Percentiles rank a stretch among this genome's conserved stretches.
These are phyloP conservation scores for Hirundo rustica DNA, from an alignment of 2,797 vertebrate species.

Conservation along the genomic window DNA sequence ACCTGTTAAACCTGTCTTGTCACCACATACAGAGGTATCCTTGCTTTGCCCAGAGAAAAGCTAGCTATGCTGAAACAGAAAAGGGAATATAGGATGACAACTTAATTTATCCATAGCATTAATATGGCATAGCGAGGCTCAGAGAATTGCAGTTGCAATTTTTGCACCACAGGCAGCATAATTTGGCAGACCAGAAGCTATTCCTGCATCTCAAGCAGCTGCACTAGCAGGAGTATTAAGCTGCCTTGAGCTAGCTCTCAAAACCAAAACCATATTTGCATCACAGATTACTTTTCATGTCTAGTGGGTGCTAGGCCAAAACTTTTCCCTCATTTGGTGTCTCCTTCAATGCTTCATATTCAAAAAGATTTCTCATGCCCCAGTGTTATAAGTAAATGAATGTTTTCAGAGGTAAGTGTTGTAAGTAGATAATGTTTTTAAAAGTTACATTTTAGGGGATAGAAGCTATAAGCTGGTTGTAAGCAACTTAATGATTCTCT, in stretches of 20 bases:
- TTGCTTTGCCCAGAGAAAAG: background rate
- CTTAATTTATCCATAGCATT: background rate
- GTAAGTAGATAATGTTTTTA: too few relatives aligned
- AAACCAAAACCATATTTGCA: background rate
- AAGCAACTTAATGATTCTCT: too few relatives aligned
- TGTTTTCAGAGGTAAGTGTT: too few relatives aligned
- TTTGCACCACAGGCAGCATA: too few relatives aligned
- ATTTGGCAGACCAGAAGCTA: background rate
- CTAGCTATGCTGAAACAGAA: background rate
- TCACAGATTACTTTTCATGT: background rate
- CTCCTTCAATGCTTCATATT: background rate
- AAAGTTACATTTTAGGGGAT: too few relatives aligned
- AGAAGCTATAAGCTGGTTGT: too few relatives aligned
- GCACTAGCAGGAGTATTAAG: background rate
- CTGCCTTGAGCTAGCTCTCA: background rate
- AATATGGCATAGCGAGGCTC: too few relatives aligned
- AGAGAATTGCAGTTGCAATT: too few relatives aligned
- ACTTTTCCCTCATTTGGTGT: background rate
- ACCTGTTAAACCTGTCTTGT: background rate
- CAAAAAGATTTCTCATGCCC: background rate
- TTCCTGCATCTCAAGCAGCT: background rate
- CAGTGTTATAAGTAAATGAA: too few relatives aligned
- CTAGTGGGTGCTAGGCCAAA: background rate
- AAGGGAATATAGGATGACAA: background rate
- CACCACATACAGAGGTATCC: background rate